Evolutionary conservation across 2,888 invertebrate genomes (phyloP).

Genomic region (Aleiodes testaceus): DNA sequence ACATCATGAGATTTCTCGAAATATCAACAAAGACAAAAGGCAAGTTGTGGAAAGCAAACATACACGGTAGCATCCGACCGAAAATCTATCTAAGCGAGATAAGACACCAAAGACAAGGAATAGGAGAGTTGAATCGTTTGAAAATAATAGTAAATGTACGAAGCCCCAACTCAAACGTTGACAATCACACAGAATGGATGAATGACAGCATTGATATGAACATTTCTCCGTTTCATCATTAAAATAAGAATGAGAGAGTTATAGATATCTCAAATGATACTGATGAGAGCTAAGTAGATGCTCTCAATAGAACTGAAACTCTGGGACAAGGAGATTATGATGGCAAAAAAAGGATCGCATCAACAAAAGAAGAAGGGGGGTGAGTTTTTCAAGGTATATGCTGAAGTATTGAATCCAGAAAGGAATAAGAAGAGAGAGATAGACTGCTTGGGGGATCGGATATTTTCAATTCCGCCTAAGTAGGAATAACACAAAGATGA

Average conservation of each 20-base stretch:
- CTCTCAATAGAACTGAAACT: constrained; percentile 10
- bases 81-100: constrained; percentile 64
- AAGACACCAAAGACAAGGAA: constrained; percentile 53
- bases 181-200: constrained; percentile 60
- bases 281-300: neutral
- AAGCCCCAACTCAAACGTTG: constrained; percentile 65
- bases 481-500: constrained; percentile 67
- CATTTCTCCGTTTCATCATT: constrained; percentile 1
- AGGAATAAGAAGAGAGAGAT: constrained; percentile 3
- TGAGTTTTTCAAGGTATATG: neutral
- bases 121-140: constrained; percentile 13
- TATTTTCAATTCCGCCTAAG: constrained; percentile 65
- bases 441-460: constrained; percentile 48
- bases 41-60: constrained; percentile 21
- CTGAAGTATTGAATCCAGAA: constrained; percentile 16
- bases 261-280: too few species aligned
- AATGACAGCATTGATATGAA: constrained; percentile 37
- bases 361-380: constrained; percentile 4
- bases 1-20: constrained; percentile 22
- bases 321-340: constrained; percentile 45
- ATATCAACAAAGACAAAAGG: constrained; percentile 22
- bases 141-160: constrained; percentile 25
- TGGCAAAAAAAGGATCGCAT: neutral
- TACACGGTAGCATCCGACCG: constrained; percentile 50
- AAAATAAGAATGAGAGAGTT: neutral